phyloP scores from a whole-genome alignment of 2,888 invertebrate species.

The Pristionchus maxplancki region DNA sequence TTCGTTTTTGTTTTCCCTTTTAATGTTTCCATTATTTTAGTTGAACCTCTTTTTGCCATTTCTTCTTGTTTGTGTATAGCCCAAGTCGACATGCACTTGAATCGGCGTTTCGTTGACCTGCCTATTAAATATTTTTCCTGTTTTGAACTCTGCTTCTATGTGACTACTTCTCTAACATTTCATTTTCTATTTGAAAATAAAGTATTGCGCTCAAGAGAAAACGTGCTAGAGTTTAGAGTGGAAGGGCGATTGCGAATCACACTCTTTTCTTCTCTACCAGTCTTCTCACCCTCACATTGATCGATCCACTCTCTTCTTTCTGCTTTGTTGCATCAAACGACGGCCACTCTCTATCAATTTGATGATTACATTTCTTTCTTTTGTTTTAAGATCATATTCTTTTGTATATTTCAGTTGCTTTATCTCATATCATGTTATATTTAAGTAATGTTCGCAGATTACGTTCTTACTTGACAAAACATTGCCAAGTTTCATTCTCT shows the following conservation, averaged over 20 bases:
- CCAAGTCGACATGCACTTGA: too few relatives aligned
- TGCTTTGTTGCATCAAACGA: constrained; percentile 48
- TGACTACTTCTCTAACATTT: not conserved
- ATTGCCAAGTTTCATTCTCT: not conserved
- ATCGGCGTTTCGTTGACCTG: too few relatives aligned
- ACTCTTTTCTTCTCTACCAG: constrained; percentile 37
- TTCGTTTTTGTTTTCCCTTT: not conserved
- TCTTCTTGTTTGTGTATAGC: not conserved
- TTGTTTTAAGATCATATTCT: not conserved
- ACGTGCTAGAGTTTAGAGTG: not conserved
- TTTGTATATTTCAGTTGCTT: not conserved
- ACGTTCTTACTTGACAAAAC: not conserved
- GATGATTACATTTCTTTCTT: not conserved
- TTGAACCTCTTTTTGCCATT: not conserved
- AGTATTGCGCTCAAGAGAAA: not conserved
- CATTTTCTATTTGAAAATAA: not conserved
- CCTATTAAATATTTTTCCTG: too few relatives aligned
- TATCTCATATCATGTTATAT: not conserved
- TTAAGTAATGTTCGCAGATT: not conserved
- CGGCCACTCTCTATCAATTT: not conserved
- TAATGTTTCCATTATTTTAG: not conserved
- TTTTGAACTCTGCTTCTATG: not conserved
- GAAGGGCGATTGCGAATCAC: not conserved
- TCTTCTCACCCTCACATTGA: constrained; percentile 48
- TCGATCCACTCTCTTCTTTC: constrained; percentile 51